Percentiles rank a stretch among this genome's conserved stretches.
These are phyloP conservation scores for Lamprotornis superbus DNA, from an alignment of 2,113 vertebrate species.

Conservation along the genomic window DNA sequence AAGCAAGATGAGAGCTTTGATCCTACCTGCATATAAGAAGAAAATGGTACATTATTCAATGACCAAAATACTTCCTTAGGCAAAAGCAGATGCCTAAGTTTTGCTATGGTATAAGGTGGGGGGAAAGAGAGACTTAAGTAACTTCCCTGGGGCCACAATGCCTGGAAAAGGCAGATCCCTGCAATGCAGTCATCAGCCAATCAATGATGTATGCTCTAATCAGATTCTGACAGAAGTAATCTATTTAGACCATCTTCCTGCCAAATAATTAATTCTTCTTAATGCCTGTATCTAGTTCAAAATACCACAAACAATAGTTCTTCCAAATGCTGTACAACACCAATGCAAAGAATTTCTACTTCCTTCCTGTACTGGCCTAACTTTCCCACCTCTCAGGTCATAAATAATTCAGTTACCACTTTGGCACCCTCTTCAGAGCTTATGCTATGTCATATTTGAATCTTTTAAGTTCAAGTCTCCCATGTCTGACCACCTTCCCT, in stretches of 20 bases:
- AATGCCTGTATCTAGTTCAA: not conserved
- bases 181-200: constrained; percentile 40
- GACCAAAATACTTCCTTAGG: not conserved
- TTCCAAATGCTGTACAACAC: not conserved
- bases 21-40: not conserved
- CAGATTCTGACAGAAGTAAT: constrained; percentile 1
- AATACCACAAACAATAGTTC: not conserved
- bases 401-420: constrained; percentile 22
- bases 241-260: constrained; percentile 20
- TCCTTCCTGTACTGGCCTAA: not conserved
- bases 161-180: constrained; percentile 9
- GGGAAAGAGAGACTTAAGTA: not conserved
- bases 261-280: constrained; percentile 45
- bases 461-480: not conserved
- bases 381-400: not conserved
- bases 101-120: not conserved
- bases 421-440: not conserved
- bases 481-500: not conserved
- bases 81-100: not conserved
- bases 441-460: not conserved
- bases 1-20: not conserved
- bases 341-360: not conserved
- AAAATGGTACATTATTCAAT: not conserved
- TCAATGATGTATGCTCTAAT: not conserved
- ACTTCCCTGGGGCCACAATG: not conserved